Percentiles rank a stretch among this genome's conserved stretches.
phyloP scores from a whole-genome alignment of 1,140 invertebrate species.

The Sycophaga agraensis region DNA sequence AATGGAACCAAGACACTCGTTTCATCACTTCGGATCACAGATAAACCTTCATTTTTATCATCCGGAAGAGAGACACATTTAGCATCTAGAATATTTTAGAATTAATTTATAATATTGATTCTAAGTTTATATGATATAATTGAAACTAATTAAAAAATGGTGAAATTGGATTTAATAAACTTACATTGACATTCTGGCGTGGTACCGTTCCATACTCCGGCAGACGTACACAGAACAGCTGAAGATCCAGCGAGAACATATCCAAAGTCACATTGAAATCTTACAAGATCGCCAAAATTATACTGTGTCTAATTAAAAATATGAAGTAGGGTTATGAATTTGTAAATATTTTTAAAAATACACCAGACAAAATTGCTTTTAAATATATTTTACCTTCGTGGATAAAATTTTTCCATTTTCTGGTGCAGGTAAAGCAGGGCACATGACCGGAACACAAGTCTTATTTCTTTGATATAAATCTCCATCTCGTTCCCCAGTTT shows the following conservation, averaged over 20 bases:
- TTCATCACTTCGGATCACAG: conserved; percentile 72
- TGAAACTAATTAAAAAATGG: background rate
- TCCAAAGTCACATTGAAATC: conserved; percentile 94
- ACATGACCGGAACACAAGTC: conserved; percentile 92
- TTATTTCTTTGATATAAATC: conserved; percentile 91
- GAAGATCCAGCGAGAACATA: conserved; percentile 86
- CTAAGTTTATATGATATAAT: background rate
- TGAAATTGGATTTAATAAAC: conserved; percentile 29
- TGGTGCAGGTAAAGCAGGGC: conserved; percentile 75
- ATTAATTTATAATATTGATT: background rate
- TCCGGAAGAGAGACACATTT: conserved; percentile 88
- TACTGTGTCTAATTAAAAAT: conserved; percentile 62
- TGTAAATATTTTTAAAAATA: background rate
- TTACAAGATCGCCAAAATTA: conserved; percentile 87
- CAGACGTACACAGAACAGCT: conserved; percentile 83
- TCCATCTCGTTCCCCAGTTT: conserved; percentile 83
- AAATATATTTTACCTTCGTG: conserved; percentile 61
- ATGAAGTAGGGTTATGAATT: no score
- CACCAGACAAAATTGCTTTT: background rate
- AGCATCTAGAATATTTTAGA: conserved; percentile 70
- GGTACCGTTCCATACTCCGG: conserved; percentile 91
- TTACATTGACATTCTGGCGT: conserved; percentile 90
- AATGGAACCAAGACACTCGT: conserved; percentile 83
- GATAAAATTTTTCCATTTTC: conserved; percentile 88
- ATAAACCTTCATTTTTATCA: conserved; percentile 82